Base-by-base conservation (phyloP, 2,113 vertebrate genomes). In the Cnemophilus loriae region DNA sequence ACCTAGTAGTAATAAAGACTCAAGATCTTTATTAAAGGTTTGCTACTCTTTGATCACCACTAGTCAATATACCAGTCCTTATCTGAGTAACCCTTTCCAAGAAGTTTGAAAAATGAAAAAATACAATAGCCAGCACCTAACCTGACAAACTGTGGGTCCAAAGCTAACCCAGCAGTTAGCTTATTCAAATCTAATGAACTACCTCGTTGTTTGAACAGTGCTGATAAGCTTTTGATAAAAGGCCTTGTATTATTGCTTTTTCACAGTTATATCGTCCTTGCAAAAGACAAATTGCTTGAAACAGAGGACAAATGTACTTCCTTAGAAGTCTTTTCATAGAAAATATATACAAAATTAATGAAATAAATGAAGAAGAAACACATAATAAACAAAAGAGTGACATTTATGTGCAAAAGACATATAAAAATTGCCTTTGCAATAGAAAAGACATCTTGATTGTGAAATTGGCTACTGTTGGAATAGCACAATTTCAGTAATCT, bases 401-500 rank as follows among this genome's bases (percentile, higher is more conserved):
- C 93, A 89, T 95, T 96, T 96, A 96, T 96, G 88, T 84, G 83
- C 76, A 89, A 60, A 33, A 94, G 49, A 56, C 61, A 65, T 92
- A 89, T 89, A 92, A 93, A 92, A 92, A 89, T 82, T 90, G 83
- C 83, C 56, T 92, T 89, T 95, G 69, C 76, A 89, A 61, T 74
- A 87, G 88, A 94, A 94, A 95, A 96, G 88, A 78, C 68, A 92
- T 94, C 90, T 92, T 94, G 96, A 96, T 94, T 95, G 73, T 94
- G 90, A 96, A 96, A 96, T 94, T 95, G 93, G 47, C 46, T 96
- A 68, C 88, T 64, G 61, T 75, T 68, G 73, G 53, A 93, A 92
- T 60, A 82, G 46, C 56, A 75, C 73, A 68, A 88, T 94, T 96
- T 96, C 75, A 84, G 93, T 93, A 93, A 97, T 92, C 88, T 95